Percentiles rank a stretch among this genome's conserved stretches.
phyloP scores from a whole-genome alignment of 2,113 vertebrate species.

The Sinocyclocheilus anophthalmus region DNA sequence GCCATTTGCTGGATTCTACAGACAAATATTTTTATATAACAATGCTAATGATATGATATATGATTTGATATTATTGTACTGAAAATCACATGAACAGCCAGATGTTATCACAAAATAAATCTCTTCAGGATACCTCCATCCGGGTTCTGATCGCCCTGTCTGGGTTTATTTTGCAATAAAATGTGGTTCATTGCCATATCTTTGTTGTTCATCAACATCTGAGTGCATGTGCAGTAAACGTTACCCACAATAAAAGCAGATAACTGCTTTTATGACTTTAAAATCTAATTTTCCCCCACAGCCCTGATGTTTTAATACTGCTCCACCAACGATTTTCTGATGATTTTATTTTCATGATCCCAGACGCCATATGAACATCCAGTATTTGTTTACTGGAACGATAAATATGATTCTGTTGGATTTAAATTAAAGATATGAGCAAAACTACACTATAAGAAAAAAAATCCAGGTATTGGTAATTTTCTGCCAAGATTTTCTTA shows the following conservation, averaged over 20 bases:
- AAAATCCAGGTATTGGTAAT: too few relatives aligned
- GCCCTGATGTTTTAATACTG: background rate
- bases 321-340: background rate
- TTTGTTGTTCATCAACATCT: background rate
- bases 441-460: background rate
- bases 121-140: too few relatives aligned
- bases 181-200: background rate
- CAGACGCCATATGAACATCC: background rate
- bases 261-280: background rate
- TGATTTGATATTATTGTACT: background rate
- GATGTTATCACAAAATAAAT: background rate
- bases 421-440: background rate
- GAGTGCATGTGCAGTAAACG: background rate
- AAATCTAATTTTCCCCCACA: background rate
- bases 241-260: background rate
- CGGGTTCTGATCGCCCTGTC: background rate
- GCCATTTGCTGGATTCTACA: background rate
- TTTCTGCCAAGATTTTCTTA: too few relatives aligned
- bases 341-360: background rate
- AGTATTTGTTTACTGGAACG: slow-evolving; percentile 1
- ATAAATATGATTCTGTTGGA: background rate
- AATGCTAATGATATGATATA: too few relatives aligned
- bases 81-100: background rate
- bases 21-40: background rate
- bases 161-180: background rate